These are phyloP conservation scores for Aproaerema taeniolella DNA, from an alignment of 2,888 invertebrate genomes.

Conservation along the genomic window DNA sequence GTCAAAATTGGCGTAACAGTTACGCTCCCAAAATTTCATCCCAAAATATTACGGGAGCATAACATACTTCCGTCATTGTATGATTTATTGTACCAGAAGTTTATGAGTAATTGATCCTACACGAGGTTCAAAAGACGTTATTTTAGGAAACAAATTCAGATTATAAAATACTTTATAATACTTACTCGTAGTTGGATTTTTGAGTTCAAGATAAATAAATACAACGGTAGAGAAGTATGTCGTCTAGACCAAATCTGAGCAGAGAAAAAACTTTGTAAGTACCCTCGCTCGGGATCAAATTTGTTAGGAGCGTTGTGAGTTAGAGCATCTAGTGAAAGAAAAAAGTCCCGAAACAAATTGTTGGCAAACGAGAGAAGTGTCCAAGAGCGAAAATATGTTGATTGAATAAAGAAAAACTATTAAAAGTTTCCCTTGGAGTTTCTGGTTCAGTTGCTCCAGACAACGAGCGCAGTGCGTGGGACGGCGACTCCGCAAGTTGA, in stretches of 20 bases:
- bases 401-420: slow-evolving; percentile 76
- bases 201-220: too few relatives aligned
- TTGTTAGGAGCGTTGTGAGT: slow-evolving; percentile 52
- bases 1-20: slow-evolving; percentile 52
- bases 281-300: slow-evolving; percentile 60
- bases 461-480: slow-evolving; percentile 49
- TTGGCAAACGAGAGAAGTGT: slow-evolving; percentile 71
- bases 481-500: slow-evolving; percentile 27
- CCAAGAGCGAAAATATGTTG: slow-evolving; percentile 73
- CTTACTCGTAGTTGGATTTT: too few relatives aligned
- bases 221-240: too few relatives aligned
- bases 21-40: slow-evolving; percentile 25
- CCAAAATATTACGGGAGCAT: slow-evolving; percentile 5
- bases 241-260: slow-evolving; percentile 52
- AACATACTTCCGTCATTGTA: slow-evolving; percentile 5
- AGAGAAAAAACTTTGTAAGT: slow-evolving; percentile 42
- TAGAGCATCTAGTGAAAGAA: slow-evolving; percentile 45
- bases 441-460: slow-evolving; percentile 54
- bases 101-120: not conserved
- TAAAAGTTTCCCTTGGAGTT: slow-evolving; percentile 64
- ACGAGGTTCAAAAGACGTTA: too few relatives aligned
- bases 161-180: too few relatives aligned
- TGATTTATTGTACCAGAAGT: not conserved
- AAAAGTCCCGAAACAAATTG: slow-evolving; percentile 71
- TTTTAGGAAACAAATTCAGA: not conserved